These are phyloP conservation scores for Andrena marginata DNA, from an alignment of 2,888 invertebrate species.

Conservation along the genomic window DNA sequence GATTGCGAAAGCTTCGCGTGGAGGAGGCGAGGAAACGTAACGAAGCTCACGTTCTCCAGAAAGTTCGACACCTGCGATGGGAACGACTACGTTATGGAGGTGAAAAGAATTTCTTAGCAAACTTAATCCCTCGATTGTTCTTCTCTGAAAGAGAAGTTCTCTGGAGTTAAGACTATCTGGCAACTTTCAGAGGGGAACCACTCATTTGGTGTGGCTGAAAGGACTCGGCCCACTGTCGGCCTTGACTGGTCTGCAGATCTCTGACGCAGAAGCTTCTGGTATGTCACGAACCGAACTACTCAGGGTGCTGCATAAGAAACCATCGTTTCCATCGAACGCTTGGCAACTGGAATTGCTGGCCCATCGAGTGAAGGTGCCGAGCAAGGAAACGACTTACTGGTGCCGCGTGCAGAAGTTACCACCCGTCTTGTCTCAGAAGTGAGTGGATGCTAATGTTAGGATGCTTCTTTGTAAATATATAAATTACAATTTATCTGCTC, in stretches of 20 bases:
- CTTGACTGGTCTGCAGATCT: conserved; percentile 88
- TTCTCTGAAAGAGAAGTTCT: no score
- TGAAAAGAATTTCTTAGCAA: conserved; percentile 78
- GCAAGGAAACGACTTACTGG: conserved; percentile 98
- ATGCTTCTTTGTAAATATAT: neutral
- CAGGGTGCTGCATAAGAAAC: conserved; percentile 85
- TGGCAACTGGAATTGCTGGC: conserved; percentile 88
- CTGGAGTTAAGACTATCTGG: neutral
- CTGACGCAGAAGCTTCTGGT: conserved; percentile 88
- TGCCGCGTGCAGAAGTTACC: conserved; percentile 95
- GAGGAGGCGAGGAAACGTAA: conserved; percentile 86
- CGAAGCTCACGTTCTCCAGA: conserved; percentile 91
- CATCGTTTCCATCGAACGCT: conserved; percentile 85
- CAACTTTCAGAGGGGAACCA: conserved; percentile 92
- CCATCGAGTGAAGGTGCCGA: conserved; percentile 91
- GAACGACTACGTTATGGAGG: conserved; percentile 91
- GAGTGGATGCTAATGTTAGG: conserved; percentile 85
- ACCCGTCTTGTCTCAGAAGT: conserved; percentile 88
- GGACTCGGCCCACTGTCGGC: conserved; percentile 91
- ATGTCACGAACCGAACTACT: conserved; percentile 92
- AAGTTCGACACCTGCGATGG: conserved; percentile 95
- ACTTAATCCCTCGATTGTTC: neutral
- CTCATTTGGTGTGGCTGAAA: conserved; percentile 94
- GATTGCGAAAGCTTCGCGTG: conserved; percentile 89
- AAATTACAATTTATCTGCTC: conserved; percentile 81